Conservation (phyloP, 2,113 vertebrate genomes). For the Pollachius pollachius region DNA sequence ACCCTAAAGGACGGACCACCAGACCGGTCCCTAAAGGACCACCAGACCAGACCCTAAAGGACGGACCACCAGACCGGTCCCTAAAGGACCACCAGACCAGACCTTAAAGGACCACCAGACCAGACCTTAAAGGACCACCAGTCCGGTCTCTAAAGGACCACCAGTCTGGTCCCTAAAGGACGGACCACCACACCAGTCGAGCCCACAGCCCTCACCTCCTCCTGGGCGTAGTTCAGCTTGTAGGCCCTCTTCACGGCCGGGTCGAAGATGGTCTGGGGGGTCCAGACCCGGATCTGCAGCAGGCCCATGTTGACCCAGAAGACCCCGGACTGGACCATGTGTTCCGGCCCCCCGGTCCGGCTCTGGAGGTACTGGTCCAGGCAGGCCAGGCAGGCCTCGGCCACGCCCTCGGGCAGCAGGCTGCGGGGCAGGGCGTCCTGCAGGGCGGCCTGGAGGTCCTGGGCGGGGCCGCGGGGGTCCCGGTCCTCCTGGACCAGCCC, state of each 20-base stretch:
- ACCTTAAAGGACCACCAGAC: too few relatives aligned
- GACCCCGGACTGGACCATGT: conserved; percentile 76
- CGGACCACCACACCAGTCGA: too few relatives aligned
- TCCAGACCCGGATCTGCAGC: conserved; percentile 90
- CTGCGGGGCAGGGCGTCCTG: conserved; percentile 73
- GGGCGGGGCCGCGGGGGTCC: conserved; percentile 72
- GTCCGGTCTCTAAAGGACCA: too few relatives aligned
- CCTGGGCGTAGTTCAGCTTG: conserved; percentile 87
- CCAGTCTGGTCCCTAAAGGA: too few relatives aligned
- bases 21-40: too few relatives aligned
- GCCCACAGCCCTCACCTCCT: conserved; percentile 79
- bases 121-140: too few relatives aligned
- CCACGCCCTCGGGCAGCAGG: conserved; percentile 79
- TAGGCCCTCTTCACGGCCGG: conserved; percentile 90
- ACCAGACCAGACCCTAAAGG: too few relatives aligned
- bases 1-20: too few relatives aligned
- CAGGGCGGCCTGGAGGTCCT: conserved; percentile 80
- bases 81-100: too few relatives aligned
- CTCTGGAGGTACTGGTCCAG: conserved; percentile 83
- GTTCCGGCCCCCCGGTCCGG: conserved; percentile 64
- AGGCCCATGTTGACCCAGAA: conserved; percentile 94
- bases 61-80: too few relatives aligned
- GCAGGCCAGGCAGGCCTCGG: conserved; percentile 79
- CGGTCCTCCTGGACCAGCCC: conserved; percentile 66
- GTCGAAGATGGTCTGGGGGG: conserved; percentile 89